These are phyloP conservation scores for Eubasilissa regina DNA, from an alignment of 1,140 invertebrate species.

Conservation along the genomic window DNA sequence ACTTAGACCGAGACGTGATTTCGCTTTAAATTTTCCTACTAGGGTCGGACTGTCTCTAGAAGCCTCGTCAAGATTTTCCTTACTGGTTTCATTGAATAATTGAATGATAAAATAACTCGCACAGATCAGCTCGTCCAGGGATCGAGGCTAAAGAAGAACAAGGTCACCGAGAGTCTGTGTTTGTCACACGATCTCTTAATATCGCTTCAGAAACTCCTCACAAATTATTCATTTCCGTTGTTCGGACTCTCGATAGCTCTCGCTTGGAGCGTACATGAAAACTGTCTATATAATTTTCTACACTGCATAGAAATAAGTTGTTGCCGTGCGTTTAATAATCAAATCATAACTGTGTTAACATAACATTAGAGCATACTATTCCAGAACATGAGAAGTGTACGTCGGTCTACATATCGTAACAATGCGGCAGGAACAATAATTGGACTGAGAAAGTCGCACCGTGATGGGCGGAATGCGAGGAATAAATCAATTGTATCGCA, in stretches of 20 bases:
- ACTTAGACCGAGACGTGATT: too few relatives aligned
- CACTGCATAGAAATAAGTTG: background rate
- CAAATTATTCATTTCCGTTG: background rate
- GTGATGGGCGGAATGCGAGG: background rate
- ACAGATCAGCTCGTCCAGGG: too few relatives aligned
- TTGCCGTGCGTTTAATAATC: background rate
- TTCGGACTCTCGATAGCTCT: background rate
- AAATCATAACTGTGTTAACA: conserved; percentile 9
- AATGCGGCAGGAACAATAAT: conserved; percentile 14
- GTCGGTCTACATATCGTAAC: conserved; percentile 19
- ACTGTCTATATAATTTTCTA: background rate
- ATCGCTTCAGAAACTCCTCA: too few relatives aligned
- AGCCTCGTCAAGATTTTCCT: too few relatives aligned
- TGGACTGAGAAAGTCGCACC: background rate
- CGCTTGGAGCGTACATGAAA: background rate
- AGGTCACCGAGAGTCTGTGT: too few relatives aligned
- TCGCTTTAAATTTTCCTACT: too few relatives aligned
- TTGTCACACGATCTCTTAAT: too few relatives aligned
- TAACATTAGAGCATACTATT: background rate
- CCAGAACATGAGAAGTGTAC: conserved; percentile 19
- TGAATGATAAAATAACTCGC: too few relatives aligned
- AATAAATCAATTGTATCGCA: conserved; percentile 6
- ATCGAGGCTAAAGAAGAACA: too few relatives aligned
- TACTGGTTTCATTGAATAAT: too few relatives aligned
- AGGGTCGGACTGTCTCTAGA: too few relatives aligned